Percentiles rank a stretch among this genome's conserved stretches.
Evolutionary conservation across 2,888 invertebrate genomes (phyloP).

Genomic region (Rosalia funebris): DNA sequence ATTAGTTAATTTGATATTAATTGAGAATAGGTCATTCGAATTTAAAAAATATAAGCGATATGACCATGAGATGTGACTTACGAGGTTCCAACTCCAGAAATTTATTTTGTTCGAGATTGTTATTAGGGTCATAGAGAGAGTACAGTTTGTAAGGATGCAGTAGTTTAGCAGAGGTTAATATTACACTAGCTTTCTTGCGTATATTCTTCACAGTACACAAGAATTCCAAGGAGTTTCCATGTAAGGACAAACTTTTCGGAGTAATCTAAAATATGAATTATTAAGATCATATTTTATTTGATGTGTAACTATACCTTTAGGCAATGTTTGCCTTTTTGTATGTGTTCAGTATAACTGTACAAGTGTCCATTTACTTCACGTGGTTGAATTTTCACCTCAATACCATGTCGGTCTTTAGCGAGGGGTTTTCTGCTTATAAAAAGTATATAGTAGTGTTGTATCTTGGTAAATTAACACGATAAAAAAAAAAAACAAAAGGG

Average conservation of each 20-base stretch:
- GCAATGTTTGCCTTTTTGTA: slow-evolving; percentile 43
- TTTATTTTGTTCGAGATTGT: slow-evolving; percentile 22
- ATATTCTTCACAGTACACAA: slow-evolving; percentile 47
- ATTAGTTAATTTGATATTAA: no score
- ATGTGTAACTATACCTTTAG: slow-evolving; percentile 48
- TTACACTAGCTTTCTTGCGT: slow-evolving; percentile 35
- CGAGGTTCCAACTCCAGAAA: slow-evolving; percentile 36
- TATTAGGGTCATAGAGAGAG: slow-evolving; percentile 34
- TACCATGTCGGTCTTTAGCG: slow-evolving; percentile 48
- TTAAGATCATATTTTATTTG: no score
- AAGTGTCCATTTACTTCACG: slow-evolving; percentile 23
- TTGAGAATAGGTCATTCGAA: no score
- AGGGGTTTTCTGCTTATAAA: slow-evolving; percentile 45
- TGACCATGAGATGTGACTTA: slow-evolving; percentile 34
- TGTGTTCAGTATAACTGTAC: slow-evolving; percentile 28
- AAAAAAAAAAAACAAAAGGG: no score
- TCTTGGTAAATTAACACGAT: no score
- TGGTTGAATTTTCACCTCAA: slow-evolving; percentile 40
- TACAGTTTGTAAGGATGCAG: slow-evolving; percentile 44
- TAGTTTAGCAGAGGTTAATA: slow-evolving; percentile 40
- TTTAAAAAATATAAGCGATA: no score
- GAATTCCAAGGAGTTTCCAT: slow-evolving; percentile 45
- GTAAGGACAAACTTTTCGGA: slow-evolving; percentile 35
- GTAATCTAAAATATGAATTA: slow-evolving; percentile 46
- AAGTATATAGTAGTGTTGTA: background rate